phyloP scores from a whole-genome alignment of 2,888 invertebrate genomes.

The Trichopoda pennipes region DNA sequence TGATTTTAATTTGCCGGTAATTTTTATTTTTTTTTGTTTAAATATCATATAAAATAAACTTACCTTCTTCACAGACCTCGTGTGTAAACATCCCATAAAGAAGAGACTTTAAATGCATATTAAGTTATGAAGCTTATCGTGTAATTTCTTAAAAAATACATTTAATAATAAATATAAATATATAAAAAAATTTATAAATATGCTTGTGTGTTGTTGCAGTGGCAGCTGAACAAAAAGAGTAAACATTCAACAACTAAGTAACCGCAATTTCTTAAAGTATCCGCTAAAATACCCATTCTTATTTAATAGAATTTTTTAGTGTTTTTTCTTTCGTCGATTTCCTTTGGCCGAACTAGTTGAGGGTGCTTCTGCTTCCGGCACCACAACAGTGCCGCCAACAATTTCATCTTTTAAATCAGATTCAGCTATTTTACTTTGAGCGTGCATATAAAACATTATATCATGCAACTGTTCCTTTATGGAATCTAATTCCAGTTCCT shows the following conservation, averaged over 20 bases:
- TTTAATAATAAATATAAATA: slow-evolving; percentile 62
- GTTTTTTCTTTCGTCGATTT: slow-evolving; percentile 77
- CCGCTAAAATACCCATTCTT: background rate
- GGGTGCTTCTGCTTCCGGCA: slow-evolving; percentile 75
- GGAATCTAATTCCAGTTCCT: slow-evolving; percentile 87
- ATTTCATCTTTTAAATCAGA: slow-evolving; percentile 79
- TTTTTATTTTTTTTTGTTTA: too few species aligned
- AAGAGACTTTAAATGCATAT: background rate
- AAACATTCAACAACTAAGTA: background rate
- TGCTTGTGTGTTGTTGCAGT: slow-evolving; percentile 43
- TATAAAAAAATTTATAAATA: slow-evolving; percentile 54
- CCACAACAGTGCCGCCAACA: slow-evolving; percentile 77
- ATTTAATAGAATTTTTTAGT: slow-evolving; percentile 59
- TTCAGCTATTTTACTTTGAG: slow-evolving; percentile 83
- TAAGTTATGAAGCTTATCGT: slow-evolving; percentile 23
- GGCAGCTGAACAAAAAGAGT: slow-evolving; percentile 21
- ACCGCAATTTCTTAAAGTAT: background rate
- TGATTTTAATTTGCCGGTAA: too few species aligned
- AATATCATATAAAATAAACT: too few species aligned
- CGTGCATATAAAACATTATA: slow-evolving; percentile 98
- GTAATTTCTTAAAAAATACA: slow-evolving; percentile 38
- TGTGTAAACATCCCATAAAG: background rate
- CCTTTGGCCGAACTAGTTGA: slow-evolving; percentile 69
- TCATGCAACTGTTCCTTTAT: slow-evolving; percentile 96
- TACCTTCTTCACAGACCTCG: too few species aligned